Conservation (phyloP, 2,888 invertebrate species). For the Blastobasis adustella region DNA sequence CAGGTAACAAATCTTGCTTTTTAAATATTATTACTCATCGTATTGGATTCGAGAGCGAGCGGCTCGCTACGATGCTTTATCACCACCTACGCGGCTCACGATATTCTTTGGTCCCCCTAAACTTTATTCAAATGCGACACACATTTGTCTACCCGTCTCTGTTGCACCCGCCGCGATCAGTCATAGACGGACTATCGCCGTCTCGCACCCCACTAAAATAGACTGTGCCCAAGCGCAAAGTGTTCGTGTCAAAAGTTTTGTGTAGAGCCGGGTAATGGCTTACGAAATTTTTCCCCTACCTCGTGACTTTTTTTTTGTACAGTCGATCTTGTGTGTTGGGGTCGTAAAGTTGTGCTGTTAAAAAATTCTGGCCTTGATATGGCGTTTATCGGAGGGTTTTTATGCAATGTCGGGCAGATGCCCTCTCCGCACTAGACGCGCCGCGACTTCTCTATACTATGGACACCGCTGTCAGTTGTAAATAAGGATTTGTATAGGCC, state of each 20-base stretch:
- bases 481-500: constrained; percentile 73
- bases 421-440: constrained; percentile 59
- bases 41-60: constrained; percentile 70
- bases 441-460: constrained; percentile 50
- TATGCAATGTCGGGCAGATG: constrained; percentile 51
- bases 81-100: constrained; percentile 72
- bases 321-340: constrained; percentile 62
- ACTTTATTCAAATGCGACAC: constrained; percentile 71
- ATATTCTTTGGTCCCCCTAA: constrained; percentile 67
- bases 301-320: constrained; percentile 64
- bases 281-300: constrained; percentile 74
- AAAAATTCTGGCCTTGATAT: constrained; percentile 54
- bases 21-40: constrained; percentile 75
- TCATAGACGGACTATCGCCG: constrained; percentile 41
- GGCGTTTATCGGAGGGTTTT: constrained; percentile 50
- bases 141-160: constrained; percentile 59
- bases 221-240: constrained; percentile 74
- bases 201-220: constrained; percentile 70
- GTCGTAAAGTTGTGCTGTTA: constrained; percentile 66
- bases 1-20: constrained; percentile 74
- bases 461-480: constrained; percentile 73
- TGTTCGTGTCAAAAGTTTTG: constrained; percentile 73
- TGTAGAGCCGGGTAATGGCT: constrained; percentile 67
- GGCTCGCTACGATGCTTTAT: constrained; percentile 70
- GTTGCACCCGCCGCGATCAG: constrained; percentile 46